phyloP scores from a whole-genome alignment of 2,888 invertebrate genomes.

The Apotomis betuletana region DNA sequence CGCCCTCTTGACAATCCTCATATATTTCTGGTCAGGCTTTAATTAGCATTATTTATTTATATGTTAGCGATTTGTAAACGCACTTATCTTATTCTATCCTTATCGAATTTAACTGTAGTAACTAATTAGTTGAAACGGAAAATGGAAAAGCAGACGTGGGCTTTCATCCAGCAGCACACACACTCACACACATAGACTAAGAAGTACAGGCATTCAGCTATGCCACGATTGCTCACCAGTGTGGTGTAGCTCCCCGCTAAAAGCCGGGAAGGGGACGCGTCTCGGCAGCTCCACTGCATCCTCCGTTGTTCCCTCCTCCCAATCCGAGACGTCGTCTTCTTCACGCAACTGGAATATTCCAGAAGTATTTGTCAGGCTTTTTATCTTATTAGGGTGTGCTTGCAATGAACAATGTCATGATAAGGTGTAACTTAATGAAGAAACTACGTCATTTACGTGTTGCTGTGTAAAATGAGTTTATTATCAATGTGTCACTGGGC shows the following conservation, averaged over 20 bases:
- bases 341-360: slow-evolving; percentile 64
- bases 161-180: too few relatives aligned
- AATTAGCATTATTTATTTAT: too few relatives aligned
- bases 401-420: not conserved
- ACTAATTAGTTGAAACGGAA: too few relatives aligned
- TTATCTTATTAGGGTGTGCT: not conserved
- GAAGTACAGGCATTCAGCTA: not conserved
- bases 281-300: slow-evolving; percentile 68
- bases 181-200: too few relatives aligned
- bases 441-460: not conserved
- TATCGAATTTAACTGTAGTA: too few relatives aligned
- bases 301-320: slow-evolving; percentile 74
- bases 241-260: slow-evolving; percentile 86
- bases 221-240: slow-evolving; percentile 56
- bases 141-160: too few relatives aligned
- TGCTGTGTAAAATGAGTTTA: too few relatives aligned
- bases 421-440: not conserved
- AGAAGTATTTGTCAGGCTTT: not conserved
- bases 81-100: too few relatives aligned
- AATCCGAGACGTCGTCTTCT: slow-evolving; percentile 76
- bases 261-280: slow-evolving; percentile 87
- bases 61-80: too few relatives aligned
- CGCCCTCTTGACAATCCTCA: too few relatives aligned
- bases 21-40: too few relatives aligned
- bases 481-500: not conserved